Evolutionary conservation across 2,888 invertebrate species (phyloP).

Genomic region (Panzeria rudis): DNA sequence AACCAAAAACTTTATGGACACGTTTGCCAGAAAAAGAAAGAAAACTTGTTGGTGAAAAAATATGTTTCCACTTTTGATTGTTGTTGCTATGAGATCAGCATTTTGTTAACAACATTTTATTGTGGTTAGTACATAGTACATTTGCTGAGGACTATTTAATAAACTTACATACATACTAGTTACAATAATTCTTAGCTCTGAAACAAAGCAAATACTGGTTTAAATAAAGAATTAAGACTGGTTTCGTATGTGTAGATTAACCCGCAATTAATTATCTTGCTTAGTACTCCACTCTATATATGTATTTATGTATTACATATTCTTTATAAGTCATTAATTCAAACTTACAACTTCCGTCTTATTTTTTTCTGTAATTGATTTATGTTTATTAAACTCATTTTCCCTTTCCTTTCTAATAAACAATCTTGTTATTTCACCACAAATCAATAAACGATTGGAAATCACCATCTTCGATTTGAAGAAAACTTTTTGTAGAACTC

Average conservation of each 20-base stretch:
- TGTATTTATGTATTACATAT: not conserved
- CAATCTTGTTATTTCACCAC: too few species aligned
- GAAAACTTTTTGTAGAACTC: too few species aligned
- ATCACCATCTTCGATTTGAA: too few species aligned
- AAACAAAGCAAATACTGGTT: not conserved
- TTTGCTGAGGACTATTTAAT: not conserved
- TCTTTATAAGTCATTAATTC: not conserved
- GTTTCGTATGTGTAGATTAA: conserved; percentile 65
- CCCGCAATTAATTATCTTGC: conserved; percentile 27
- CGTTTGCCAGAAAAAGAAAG: conserved; percentile 25
- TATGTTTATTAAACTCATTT: too few species aligned
- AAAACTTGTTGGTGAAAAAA: not conserved
- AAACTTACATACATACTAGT: too few species aligned
- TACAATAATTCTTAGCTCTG: not conserved
- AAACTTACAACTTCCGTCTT: not conserved
- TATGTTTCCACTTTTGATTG: not conserved
- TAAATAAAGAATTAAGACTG: conserved; percentile 52
- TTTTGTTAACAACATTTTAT: conserved; percentile 56
- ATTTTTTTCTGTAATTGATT: not conserved
- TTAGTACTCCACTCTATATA: too few species aligned
- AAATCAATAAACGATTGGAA: too few species aligned
- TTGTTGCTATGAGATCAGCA: conserved; percentile 65
- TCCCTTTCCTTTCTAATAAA: too few species aligned
- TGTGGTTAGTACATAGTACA: conserved; percentile 32
- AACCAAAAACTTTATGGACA: conserved; percentile 5